A percentile compares a stretch with the other conserved stretches of the same genome.
These are phyloP conservation scores for Leptodactylus fallax DNA, from an alignment of 2,797 vertebrate genomes.

Conservation along the genomic window DNA sequence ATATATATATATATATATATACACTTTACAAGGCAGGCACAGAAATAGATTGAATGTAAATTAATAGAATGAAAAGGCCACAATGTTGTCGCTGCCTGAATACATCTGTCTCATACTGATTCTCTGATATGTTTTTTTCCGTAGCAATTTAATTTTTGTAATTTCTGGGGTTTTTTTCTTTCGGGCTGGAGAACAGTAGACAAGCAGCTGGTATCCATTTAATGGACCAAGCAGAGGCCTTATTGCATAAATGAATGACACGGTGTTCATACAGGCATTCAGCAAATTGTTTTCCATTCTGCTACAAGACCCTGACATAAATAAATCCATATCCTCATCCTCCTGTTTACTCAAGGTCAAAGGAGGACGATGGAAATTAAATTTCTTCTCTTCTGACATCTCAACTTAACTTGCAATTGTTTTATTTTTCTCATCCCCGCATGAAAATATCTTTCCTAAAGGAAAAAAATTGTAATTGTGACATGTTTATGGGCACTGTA, in stretches of 20 bases:
- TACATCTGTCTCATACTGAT: slow-evolving; percentile 35
- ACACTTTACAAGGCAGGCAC: slow-evolving; percentile 5
- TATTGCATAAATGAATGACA: slow-evolving; percentile 59
- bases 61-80: slow-evolving; percentile 12
- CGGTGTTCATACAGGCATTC: slow-evolving; percentile 51
- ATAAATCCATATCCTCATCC: slow-evolving; percentile 56
- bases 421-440: not conserved
- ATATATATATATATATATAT: not conserved
- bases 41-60: slow-evolving; percentile 21
- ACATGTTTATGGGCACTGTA: slow-evolving; percentile 54
- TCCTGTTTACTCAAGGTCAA: slow-evolving; percentile 44
- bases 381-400: slow-evolving; percentile 58
- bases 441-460: slow-evolving; percentile 46
- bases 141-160: slow-evolving; percentile 41
- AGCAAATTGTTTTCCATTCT: slow-evolving; percentile 60
- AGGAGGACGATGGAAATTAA: slow-evolving; percentile 54
- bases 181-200: slow-evolving; percentile 40
- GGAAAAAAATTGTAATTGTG: slow-evolving; percentile 50
- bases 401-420: slow-evolving; percentile 38
- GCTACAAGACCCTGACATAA: slow-evolving; percentile 44
- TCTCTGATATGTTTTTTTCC: slow-evolving; percentile 14
- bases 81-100: not conserved
- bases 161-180: slow-evolving; percentile 46
- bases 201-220: slow-evolving; percentile 53
- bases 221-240: slow-evolving; percentile 46